These are phyloP conservation scores for Bombyx mori DNA, from an alignment of 1,140 invertebrate genomes.

Conservation along the genomic window DNA sequence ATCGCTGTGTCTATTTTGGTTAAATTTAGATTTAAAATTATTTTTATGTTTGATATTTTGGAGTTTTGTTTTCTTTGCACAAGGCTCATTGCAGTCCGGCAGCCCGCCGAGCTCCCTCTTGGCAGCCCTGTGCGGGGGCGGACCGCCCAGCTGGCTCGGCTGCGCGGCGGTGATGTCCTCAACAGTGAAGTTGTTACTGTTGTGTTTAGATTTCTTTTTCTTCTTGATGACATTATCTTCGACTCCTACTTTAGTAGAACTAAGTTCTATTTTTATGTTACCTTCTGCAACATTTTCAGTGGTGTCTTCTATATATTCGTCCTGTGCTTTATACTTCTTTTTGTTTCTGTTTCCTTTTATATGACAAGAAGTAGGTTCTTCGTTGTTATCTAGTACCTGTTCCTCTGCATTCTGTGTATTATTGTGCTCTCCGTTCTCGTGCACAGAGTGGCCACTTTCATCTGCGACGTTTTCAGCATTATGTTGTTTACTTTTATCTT, in stretches of 20 bases:
- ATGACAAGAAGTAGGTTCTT: background rate
- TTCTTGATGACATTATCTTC: slow-evolving; percentile 19
- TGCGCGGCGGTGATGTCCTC: no score
- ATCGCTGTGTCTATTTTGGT: slow-evolving; percentile 17
- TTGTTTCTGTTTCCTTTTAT: no score
- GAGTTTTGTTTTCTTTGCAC: background rate
- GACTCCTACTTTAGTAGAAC: background rate
- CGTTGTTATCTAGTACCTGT: slow-evolving; percentile 4
- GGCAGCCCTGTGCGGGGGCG: no score
- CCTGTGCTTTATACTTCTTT: background rate
- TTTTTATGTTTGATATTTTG: slow-evolving; percentile 24
- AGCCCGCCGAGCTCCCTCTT: no score
- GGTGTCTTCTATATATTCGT: background rate
- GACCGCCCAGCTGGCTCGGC: no score
- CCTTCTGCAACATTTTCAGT: background rate
- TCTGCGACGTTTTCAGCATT: background rate
- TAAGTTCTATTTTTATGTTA: background rate
- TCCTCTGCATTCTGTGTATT: slow-evolving; percentile 7
- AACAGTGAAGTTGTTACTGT: no score
- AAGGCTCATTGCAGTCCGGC: no score
- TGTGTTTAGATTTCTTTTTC: slow-evolving; percentile 17
- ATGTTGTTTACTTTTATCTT: slow-evolving; percentile 25
- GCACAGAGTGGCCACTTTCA: background rate
- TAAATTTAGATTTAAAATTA: slow-evolving; percentile 26
- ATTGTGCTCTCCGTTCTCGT: slow-evolving; percentile 7